Evolutionary conservation across 1,140 invertebrate species (phyloP), one percentile per base, ranked within the genome.

Genomic region (Mycetomoellerius zeteki): DNA sequence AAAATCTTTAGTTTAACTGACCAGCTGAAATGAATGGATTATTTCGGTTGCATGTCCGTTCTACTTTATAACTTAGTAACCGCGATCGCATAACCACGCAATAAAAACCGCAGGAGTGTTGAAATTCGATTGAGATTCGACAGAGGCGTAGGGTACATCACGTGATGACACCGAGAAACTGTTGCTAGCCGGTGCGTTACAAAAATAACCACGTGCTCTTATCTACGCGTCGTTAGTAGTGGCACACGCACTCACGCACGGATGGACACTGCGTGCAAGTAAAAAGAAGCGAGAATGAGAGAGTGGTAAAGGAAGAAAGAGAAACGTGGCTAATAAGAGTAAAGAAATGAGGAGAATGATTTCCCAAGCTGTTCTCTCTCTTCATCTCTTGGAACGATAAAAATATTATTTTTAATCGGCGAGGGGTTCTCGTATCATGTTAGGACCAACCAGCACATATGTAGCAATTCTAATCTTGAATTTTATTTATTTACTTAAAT

Each of bases 121-220:
- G 37, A 73, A 67, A 75, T 54, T 54, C 69, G 81, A 78, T 77
- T 27, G 50, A 37, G 24, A 86, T 84, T 81, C 52, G 78, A 62
- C 47, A 86, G 75, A 81, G 27, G 27, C 58, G 14, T 58, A 69
- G 77, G 33, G 43, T 52, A 69, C 54, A 86, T 16, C 37, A 52
- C 37, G 27, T 54, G 65, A 88, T 64, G 86, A 90, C 75, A 91
- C 76, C 50, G 64, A 84, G 77, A 84, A 89, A 91, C 92, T 92
- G 92, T 92, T 92, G 92, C 92, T 92, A 92, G 86, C 91, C 85
- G 72, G 87, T 92, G 77, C 50, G 87, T 88, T 93, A 92, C 86
- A 92, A 92, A 91, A 92, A 92, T 93, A 93, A 90, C 91, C 69
- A 75, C 30, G 76, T 65, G 84, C 56, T 80, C 82, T 93, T 93